A percentile compares a stretch with the other conserved stretches of the same genome.
Conservation (phyloP, 2,888 invertebrate genomes). For the Orchesella flavescens region DNA sequence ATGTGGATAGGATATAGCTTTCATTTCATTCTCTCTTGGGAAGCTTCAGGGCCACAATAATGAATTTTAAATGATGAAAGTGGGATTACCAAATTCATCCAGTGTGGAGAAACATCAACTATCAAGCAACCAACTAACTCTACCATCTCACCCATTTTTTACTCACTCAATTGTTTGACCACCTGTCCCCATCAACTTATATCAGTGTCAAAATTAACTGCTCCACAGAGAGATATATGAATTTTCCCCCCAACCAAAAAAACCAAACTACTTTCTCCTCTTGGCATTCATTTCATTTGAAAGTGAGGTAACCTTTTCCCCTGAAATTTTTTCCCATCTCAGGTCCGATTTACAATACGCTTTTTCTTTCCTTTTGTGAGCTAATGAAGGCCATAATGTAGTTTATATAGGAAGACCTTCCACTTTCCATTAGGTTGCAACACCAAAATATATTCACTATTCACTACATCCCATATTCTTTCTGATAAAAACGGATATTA, state of each 20-base stretch:
- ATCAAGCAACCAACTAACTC: neutral
- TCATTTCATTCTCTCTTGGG: too few relatives aligned
- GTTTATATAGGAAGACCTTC: too few relatives aligned
- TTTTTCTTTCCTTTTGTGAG: too few relatives aligned
- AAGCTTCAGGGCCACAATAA: neutral
- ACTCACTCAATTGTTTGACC: neutral
- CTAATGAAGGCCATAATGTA: too few relatives aligned
- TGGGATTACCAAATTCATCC: slow-evolving; percentile 2
- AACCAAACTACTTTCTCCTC: neutral
- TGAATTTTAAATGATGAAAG: slow-evolving; percentile 11
- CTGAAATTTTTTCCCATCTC: too few relatives aligned
- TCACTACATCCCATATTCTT: too few relatives aligned
- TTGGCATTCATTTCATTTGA: neutral
- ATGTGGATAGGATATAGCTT: too few relatives aligned
- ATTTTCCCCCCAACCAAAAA: neutral
- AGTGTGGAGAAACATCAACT: neutral
- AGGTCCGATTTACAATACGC: too few relatives aligned
- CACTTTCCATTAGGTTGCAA: too few relatives aligned
- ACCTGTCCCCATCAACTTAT: slow-evolving; percentile 2
- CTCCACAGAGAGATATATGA: neutral
- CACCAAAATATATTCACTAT: too few relatives aligned
- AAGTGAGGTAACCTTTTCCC: too few relatives aligned
- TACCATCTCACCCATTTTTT: neutral
- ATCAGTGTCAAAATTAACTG: slow-evolving; percentile 7
- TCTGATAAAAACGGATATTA: too few relatives aligned